Conservation (phyloP, 2,888 invertebrate species). For the Anorthoa munda region DNA sequence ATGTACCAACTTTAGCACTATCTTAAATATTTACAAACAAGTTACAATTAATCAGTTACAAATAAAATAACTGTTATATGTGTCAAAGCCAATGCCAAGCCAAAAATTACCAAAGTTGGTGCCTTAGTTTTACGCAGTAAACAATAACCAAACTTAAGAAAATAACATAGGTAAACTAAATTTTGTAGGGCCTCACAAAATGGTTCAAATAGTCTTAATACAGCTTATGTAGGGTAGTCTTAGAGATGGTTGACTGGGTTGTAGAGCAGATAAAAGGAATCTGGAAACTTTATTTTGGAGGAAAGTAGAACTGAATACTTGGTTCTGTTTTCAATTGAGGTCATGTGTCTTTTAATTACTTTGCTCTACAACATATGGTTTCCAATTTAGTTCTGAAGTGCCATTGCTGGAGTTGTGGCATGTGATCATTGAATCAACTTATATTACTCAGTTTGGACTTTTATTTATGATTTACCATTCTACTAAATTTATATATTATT, state of each 20-base stretch:
- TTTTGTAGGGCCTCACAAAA: background rate
- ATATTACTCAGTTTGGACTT: background rate
- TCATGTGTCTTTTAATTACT: background rate
- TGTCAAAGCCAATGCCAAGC: background rate
- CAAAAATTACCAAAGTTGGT: too few species aligned
- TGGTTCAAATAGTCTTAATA: background rate
- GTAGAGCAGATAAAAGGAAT: too few species aligned
- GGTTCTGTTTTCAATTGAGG: background rate
- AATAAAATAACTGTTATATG: background rate
- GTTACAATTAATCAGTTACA: background rate
- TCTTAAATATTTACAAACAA: conserved; percentile 17
- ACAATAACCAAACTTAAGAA: background rate
- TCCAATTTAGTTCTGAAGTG: background rate
- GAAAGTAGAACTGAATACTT: too few species aligned
- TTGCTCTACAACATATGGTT: background rate
- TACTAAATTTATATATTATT: background rate
- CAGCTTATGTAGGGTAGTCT: background rate
- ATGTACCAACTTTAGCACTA: conserved; percentile 1
- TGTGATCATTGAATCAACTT: background rate
- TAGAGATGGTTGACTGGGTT: background rate
- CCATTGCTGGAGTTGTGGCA: background rate
- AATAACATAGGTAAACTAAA: background rate
- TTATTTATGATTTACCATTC: background rate
- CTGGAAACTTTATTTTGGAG: too few species aligned
- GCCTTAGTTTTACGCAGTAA: background rate